Base-by-base conservation (phyloP, 2,888 invertebrate species). In the Anoncus sp. region DNA sequence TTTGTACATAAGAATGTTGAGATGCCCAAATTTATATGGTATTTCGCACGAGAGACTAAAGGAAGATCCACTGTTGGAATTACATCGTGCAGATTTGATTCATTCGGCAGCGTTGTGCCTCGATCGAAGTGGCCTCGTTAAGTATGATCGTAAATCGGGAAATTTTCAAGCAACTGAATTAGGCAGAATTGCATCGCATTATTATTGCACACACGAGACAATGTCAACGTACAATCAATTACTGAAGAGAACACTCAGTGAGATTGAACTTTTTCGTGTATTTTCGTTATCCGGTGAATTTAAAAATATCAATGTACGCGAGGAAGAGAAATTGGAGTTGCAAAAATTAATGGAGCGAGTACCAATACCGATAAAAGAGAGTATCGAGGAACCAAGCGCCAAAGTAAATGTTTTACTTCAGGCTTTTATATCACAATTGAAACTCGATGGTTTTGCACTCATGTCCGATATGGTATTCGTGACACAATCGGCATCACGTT, bases 401-500 rank as follows among this genome's bases (percentile, higher is more conserved):
- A 99, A 99, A 86, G 96, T 98, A 31, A 99, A 99, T 91, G 98
- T 98, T 9, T 92, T 99, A 0, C 93, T 99, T 0, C 99, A 99
- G 91, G 98, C 99, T 0, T 99, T 99, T 92, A 99, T 99, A 81
- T 99, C 99, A 0, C 99, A 99, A 91, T 92, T 99, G 83, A 99
- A 99, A 92, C 92, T 99, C 70, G 99, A 99, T 88, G 99, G 99
- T 0, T 99, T 99, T 91, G 99, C 99, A 0, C 92, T 99, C 2
- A 99, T 99, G 97, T 97, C 98, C 0, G 99, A 99, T 91, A 99
- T 99, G 99, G 98, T 99, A 3, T 99, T 98, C 90, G 97, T 99
- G 0, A 99, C 99, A 0, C 99, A 99, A 91, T 98, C 98, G 0
- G 99, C 99, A 0, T 96, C 97, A 2, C 93, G 99, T 59, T 93